Conservation (phyloP, 2,113 vertebrate species). For the Pelecanus crispus region DNA sequence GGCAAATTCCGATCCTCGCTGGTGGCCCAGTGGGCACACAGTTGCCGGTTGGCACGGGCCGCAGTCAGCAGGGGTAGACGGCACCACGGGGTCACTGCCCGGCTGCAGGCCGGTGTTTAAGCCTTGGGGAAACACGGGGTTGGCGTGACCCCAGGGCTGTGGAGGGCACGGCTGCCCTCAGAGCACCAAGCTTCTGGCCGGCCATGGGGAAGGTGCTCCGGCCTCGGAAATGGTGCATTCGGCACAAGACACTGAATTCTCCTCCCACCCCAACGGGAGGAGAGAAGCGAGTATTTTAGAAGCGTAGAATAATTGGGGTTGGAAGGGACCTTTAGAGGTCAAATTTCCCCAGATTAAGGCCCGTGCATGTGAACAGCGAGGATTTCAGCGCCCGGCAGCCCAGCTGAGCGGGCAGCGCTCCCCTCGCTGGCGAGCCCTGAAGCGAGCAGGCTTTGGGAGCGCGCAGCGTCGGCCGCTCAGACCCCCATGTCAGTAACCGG, state of each 20-base stretch:
- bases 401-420: not conserved
- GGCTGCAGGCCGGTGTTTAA: not conserved
- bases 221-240: accelerated
- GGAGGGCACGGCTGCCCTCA: not conserved
- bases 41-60: accelerated
- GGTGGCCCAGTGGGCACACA: not conserved
- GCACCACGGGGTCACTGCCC: not conserved
- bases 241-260: not conserved
- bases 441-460: not conserved
- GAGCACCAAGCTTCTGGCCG: not conserved
- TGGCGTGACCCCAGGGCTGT: not conserved
- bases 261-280: accelerated
- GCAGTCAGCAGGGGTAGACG: not conserved
- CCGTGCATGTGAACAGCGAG: not conserved
- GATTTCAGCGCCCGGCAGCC: not conserved
- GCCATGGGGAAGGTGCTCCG: not conserved
- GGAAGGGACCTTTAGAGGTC: too few species aligned
- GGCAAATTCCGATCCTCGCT: not conserved
- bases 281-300: not conserved
- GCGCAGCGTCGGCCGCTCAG: accelerated
- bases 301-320: too few species aligned
- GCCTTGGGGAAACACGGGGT: accelerated
- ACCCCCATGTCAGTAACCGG: accelerated
- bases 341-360: not conserved
- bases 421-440: not conserved